Evolutionary conservation across 2,888 invertebrate genomes (phyloP).

Genomic region (Hemistola chrysoprasaria): DNA sequence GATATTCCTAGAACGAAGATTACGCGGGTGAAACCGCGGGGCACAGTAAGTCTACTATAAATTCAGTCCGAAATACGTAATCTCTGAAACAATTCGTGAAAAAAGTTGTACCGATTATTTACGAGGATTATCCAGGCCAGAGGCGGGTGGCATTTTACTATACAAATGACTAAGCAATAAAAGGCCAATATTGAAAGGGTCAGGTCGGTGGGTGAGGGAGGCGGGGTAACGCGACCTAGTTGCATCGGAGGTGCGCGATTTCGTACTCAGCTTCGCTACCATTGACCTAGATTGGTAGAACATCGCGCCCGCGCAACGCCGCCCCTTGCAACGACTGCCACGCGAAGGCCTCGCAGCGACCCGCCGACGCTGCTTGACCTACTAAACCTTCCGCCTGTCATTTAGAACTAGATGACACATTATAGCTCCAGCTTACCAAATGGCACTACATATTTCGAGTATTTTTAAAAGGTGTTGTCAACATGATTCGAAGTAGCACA

Average conservation of each 20-base stretch:
- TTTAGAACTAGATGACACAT: no score
- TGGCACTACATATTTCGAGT: constrained; percentile 1
- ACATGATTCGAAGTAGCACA: neutral
- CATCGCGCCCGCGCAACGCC: constrained; percentile 42
- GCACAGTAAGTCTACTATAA: no score
- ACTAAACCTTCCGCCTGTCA: constrained; percentile 42
- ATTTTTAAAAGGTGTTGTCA: constrained; percentile 4
- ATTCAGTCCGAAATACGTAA: no score
- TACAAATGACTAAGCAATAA: no score
- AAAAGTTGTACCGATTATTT: no score
- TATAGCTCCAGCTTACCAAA: constrained; percentile 28
- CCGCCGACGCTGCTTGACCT: constrained; percentile 45
- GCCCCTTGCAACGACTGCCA: constrained; percentile 37
- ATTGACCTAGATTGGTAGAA: constrained; percentile 48
- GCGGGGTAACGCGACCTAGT: constrained; percentile 32
- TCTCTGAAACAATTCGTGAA: no score
- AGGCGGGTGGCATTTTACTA: no score
- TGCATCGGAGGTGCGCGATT: constrained; percentile 17
- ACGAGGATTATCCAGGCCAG: no score
- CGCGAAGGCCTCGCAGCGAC: constrained; percentile 44
- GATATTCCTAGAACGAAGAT: no score
- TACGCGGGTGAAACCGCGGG: no score
- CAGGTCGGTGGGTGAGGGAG: no score
- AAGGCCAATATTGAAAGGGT: no score
- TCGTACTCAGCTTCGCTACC: constrained; percentile 47